Percentiles rank a stretch among this genome's conserved stretches.
phyloP scores from a whole-genome alignment of 2,113 vertebrate genomes.

The Prunella fulvescens region DNA sequence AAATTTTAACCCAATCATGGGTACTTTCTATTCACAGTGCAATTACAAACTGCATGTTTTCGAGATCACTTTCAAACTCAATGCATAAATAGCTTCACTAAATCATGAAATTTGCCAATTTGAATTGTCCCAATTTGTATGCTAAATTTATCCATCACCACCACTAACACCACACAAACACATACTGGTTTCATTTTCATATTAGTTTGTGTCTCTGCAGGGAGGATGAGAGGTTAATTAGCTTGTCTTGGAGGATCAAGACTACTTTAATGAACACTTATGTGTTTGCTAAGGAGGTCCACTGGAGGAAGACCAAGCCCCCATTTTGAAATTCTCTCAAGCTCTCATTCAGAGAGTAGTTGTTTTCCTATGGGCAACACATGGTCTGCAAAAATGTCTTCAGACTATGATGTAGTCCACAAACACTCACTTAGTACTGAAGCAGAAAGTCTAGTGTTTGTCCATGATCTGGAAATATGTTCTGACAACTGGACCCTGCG shows the following conservation, averaged over 20 bases:
- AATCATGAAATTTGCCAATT: background rate
- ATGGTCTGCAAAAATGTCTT: background rate
- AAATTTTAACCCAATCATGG: conserved; percentile 38
- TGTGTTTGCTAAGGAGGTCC: background rate
- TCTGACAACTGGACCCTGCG: background rate
- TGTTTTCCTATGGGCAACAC: background rate
- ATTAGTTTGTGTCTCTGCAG: background rate
- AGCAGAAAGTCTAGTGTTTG: background rate
- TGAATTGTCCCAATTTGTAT: background rate
- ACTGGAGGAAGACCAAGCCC: background rate
- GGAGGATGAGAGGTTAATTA: background rate
- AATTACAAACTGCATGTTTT: background rate
- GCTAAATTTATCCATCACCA: background rate
- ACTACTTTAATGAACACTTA: background rate
- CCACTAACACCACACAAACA: background rate
- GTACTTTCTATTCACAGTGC: background rate
- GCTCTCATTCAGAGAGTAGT: background rate
- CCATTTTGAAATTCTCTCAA: background rate
- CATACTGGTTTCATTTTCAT: background rate
- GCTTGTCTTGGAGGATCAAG: background rate
- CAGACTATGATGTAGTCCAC: background rate
- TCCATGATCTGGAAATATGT: background rate
- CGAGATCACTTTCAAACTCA: background rate
- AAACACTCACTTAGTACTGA: background rate
- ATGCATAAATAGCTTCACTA: background rate